Conservation (phyloP, 2,888 invertebrate species). For the Branchellion lobata region DNA sequence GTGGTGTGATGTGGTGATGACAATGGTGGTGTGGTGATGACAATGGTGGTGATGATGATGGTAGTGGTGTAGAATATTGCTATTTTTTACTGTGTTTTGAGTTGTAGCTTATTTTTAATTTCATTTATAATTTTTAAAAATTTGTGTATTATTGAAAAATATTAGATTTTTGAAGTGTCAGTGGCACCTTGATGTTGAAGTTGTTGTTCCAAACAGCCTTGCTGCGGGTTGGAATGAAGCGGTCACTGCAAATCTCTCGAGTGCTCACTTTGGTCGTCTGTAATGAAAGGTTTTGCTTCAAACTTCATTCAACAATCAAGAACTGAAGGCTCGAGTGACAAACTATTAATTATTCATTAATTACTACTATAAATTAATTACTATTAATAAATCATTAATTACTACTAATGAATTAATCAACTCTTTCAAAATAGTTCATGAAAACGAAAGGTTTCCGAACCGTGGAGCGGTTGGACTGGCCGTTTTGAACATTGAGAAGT, state of each 20-base stretch:
- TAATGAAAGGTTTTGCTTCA: neutral
- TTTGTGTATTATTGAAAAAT: constrained; percentile 8
- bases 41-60: constrained; percentile 23
- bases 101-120: neutral
- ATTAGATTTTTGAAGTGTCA: no score
- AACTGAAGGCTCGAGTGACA: no score
- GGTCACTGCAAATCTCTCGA: constrained; percentile 37
- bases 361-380: neutral
- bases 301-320: neutral
- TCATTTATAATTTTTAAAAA: neutral
- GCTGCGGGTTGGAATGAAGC: constrained; percentile 44
- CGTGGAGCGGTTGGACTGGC: constrained; percentile 18
- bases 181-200: constrained; percentile 37
- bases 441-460: no score
- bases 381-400: no score
- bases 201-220: constrained; percentile 40
- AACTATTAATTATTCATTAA: no score
- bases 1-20: no score
- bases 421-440: neutral
- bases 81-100: neutral
- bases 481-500: constrained; percentile 33
- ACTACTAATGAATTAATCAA: neutral
- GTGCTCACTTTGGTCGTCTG: constrained; percentile 4
- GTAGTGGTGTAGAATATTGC: constrained; percentile 31
- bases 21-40: neutral